Evolutionary conservation across 2,797 vertebrate species (phyloP), one percentile per base, ranked within the genome.

Genomic region (Ptychobarbus kaznakovi): DNA sequence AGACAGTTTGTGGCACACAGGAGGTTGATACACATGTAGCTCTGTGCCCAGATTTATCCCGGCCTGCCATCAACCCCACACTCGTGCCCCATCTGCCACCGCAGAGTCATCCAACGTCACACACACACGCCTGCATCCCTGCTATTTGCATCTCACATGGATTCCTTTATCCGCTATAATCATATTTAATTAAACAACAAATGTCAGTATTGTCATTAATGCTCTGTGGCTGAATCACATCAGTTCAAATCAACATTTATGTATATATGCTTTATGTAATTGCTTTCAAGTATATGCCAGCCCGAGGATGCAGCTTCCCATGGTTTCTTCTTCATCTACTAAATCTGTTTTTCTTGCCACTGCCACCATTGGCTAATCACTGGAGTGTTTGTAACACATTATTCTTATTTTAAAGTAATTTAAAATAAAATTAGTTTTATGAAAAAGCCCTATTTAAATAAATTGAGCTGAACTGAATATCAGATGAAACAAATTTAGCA

Each of bases 171-270:
- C 49, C 3, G 18, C 18, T 56, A 22, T 76, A 56, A 56, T 76
- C 18, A 76, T 56, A 38, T 38, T 76, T 76, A 76, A 56, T 53
- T 76, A 53, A 56, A 38, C 44, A 56, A 76, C 73, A 76, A 76
- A 76, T 76, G 73, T 53, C 49, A 75, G 73, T 7, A 22, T 76
- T 51, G 13, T 51, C 28, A 56, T 76, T 56, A 38, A 38, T 38
- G 32, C 53, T 42, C 35, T 61, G 53, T 40, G 20, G 35, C 53
- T 61, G 75, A 16, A 78, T 58, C 53, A 42, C 38, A 61, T 42
- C 44, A 51, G 72, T 51, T 51, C 44, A 73, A 73, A 28, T 73
- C 20, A 58, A 32, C 10, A 76, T 76, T 38, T 13, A 76, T 42
- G 35, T 3, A n/a, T 61, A 12, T 78, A 38, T 78, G 38, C 13